phyloP scores from a whole-genome alignment of 1,140 invertebrate genomes.

The Eupeodes corollae region DNA sequence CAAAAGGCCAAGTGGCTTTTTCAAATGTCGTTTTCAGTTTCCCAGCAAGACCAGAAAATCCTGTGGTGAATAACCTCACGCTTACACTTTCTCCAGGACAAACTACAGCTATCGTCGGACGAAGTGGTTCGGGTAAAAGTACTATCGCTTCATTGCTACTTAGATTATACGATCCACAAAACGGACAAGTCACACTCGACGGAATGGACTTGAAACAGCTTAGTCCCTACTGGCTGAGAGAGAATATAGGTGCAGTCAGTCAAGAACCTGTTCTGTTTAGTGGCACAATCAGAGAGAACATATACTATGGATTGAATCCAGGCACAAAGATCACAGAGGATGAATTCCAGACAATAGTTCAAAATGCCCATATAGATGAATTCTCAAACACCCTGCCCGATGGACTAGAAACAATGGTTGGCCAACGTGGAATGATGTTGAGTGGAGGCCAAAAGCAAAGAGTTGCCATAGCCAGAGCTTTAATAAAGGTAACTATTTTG shows the following conservation, averaged over 20 bases:
- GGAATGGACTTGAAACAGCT: slow-evolving; percentile 50
- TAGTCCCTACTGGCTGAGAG: slow-evolving; percentile 59
- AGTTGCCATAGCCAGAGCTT: slow-evolving; percentile 80
- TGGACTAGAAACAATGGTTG: slow-evolving; percentile 66
- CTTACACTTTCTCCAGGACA: slow-evolving; percentile 59
- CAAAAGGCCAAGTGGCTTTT: slow-evolving; percentile 49
- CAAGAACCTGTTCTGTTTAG: slow-evolving; percentile 72
- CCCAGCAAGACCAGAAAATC: slow-evolving; percentile 52
- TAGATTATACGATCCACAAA: slow-evolving; percentile 66
- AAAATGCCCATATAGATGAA: slow-evolving; percentile 69
- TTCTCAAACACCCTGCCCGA: slow-evolving; percentile 62
- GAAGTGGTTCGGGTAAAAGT: slow-evolving; percentile 77
- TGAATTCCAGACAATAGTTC: slow-evolving; percentile 47
- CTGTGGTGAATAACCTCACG: slow-evolving; percentile 54
- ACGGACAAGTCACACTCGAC: slow-evolving; percentile 56
- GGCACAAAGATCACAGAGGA: slow-evolving; percentile 38
- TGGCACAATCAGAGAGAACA: slow-evolving; percentile 71
- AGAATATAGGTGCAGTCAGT: slow-evolving; percentile 67
- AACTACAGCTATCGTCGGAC: slow-evolving; percentile 66
- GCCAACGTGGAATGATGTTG: slow-evolving; percentile 68
- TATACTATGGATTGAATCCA: slow-evolving; percentile 62
- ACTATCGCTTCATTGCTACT: slow-evolving; percentile 66
- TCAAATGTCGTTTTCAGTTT: slow-evolving; percentile 62
- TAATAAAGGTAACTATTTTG: slow-evolving; percentile 55
- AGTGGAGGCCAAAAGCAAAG: slow-evolving; percentile 80